A percentile compares a stretch with the other conserved stretches of the same genome.
These are phyloP conservation scores for Aphelenchoides fujianensis DNA, from an alignment of 1,140 invertebrate species.

Conservation along the genomic window DNA sequence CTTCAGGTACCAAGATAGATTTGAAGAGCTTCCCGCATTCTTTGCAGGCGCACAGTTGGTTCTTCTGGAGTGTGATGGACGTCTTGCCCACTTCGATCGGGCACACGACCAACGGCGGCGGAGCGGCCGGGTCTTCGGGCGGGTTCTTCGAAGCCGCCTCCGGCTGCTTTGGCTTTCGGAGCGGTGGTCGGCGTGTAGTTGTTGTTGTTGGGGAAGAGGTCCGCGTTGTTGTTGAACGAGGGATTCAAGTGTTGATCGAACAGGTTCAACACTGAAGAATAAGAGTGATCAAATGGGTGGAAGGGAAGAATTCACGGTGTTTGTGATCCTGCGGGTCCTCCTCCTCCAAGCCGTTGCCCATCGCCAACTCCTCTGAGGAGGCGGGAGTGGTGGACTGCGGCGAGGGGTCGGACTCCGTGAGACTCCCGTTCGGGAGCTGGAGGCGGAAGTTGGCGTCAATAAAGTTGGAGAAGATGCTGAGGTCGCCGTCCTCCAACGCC, in stretches of 20 bases:
- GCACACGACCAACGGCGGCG: constrained; percentile 57
- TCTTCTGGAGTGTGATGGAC: constrained; percentile 56
- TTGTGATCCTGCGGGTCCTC: constrained; percentile 9
- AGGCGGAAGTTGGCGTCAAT: constrained; percentile 7
- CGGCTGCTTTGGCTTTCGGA: neutral
- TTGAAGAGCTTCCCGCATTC: constrained; percentile 60
- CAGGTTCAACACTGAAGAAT: constrained; percentile 1
- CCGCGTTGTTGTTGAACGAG: constrained; percentile 11
- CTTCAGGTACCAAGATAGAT: constrained; percentile 53
- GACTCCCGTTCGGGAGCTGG: neutral
- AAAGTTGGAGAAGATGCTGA: constrained; percentile 25
- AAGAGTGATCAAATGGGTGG: neutral
- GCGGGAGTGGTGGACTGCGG: neutral
- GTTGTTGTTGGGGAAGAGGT: constrained; percentile 8
- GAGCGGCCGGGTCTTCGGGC: constrained; percentile 16
- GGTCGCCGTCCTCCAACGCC: constrained; percentile 24
- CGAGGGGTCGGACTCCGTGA: neutral
- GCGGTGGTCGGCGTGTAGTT: neutral
- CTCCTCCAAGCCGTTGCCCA: neutral
- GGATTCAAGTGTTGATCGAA: neutral
- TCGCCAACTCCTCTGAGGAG: neutral
- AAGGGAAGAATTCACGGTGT: constrained; percentile 13
- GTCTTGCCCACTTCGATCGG: constrained; percentile 56
- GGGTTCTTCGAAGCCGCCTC: neutral
- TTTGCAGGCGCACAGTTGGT: constrained; percentile 60